A percentile compares a stretch with the other conserved stretches of the same genome.
Conservation (phyloP, 2,113 vertebrate species). For the Pogona vitticeps region DNA sequence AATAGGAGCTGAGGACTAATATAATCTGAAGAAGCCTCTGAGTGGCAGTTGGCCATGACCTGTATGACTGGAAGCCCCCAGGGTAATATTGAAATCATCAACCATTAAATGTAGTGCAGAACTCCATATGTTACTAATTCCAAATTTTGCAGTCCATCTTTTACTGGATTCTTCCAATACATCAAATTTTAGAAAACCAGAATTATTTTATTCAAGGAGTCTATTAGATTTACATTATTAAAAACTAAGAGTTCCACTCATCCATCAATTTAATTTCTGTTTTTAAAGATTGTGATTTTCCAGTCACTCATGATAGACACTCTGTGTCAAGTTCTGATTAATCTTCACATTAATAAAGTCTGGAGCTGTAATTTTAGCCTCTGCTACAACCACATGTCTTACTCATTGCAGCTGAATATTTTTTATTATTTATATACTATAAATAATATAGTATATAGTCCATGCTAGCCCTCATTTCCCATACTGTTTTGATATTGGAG, state of each 20-base stretch:
- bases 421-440: no score
- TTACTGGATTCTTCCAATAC: no score
- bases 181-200: not conserved
- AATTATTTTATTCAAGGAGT: not conserved
- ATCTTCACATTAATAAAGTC: not conserved
- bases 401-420: no score
- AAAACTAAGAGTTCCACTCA: not conserved
- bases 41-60: not conserved
- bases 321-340: not conserved
- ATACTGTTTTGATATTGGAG: no score
- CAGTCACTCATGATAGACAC: not conserved
- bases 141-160: not conserved
- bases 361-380: not conserved
- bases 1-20: not conserved
- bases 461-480: no score
- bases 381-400: no score
- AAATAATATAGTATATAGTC: no score
- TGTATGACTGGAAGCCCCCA: not conserved
- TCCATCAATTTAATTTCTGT: not conserved
- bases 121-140: not conserved
- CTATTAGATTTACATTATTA: not conserved
- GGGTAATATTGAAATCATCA: not conserved
- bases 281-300: not conserved
- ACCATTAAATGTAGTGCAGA: not conserved
- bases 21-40: no score